Evolutionary conservation across 2,113 vertebrate species (phyloP).

Genomic region (Naja naja): DNA sequence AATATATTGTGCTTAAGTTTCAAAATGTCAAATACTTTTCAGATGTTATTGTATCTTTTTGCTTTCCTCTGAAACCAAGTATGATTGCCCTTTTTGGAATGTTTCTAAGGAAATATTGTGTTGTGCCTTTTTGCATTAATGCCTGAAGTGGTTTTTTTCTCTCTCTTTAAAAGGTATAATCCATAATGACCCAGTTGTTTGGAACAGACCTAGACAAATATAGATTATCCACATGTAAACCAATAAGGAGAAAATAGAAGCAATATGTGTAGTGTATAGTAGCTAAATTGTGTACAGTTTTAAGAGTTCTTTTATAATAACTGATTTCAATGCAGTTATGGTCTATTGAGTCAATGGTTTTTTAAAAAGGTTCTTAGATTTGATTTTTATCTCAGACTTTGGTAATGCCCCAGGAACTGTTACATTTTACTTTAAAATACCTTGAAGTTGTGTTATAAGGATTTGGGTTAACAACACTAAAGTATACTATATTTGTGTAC

Average conservation of each 20-base stretch:
- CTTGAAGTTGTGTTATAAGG: background rate
- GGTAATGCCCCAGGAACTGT: background rate
- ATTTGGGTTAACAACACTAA: slow-evolving; percentile 25
- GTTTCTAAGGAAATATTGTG: background rate
- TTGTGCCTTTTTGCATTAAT: background rate
- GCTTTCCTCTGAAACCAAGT: background rate
- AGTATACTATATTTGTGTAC: background rate
- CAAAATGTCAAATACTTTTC: background rate
- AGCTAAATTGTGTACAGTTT: slow-evolving; percentile 41
- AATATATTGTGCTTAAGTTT: background rate
- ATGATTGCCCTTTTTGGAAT: slow-evolving; percentile 1
- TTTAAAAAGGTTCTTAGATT: slow-evolving; percentile 22
- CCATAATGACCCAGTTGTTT: slow-evolving; percentile 6
- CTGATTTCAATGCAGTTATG: slow-evolving; percentile 64
- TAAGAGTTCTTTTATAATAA: slow-evolving; percentile 68
- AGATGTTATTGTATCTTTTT: background rate
- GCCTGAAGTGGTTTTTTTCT: background rate
- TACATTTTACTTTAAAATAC: background rate
- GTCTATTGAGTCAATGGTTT: slow-evolving; percentile 65
- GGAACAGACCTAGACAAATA: background rate
- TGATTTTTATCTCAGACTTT: slow-evolving; percentile 26
- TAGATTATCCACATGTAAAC: slow-evolving; percentile 28
- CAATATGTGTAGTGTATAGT: slow-evolving; percentile 18
- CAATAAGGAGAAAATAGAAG: slow-evolving; percentile 30
- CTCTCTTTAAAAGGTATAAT: background rate